A percentile compares a stretch with the other conserved stretches of the same genome.
Evolutionary conservation across 2,113 vertebrate genomes (phyloP).

Genomic region (Anthoscopus minutus): DNA sequence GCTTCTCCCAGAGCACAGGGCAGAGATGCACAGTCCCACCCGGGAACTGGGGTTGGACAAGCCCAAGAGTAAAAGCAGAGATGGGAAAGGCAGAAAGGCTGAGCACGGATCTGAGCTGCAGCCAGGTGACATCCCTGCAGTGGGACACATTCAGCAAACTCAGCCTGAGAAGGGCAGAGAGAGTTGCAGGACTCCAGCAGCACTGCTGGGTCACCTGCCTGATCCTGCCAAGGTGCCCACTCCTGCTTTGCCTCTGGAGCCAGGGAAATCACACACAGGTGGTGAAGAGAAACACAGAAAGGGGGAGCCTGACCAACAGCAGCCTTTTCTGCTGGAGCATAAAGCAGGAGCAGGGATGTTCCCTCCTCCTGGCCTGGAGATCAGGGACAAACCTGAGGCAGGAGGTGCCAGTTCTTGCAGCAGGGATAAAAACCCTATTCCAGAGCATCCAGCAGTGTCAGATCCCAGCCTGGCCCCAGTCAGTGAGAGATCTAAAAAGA

Average conservation of each 20-base stretch:
- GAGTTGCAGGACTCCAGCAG: accelerated
- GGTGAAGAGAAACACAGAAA: background rate
- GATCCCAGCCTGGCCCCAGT: background rate
- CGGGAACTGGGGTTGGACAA: background rate
- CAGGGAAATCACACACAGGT: accelerated
- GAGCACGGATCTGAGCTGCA: background rate
- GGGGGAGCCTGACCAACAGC: background rate
- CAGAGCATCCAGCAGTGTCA: background rate
- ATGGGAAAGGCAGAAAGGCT: background rate
- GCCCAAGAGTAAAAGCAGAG: background rate
- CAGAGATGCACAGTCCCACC: background rate
- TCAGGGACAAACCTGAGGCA: background rate
- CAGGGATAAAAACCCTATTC: background rate
- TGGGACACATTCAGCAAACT: background rate
- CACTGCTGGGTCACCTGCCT: background rate
- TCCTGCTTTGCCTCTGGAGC: background rate
- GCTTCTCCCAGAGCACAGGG: background rate
- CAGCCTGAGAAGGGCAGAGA: background rate
- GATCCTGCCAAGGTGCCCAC: background rate
- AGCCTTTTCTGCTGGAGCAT: background rate
- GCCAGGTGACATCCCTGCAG: background rate
- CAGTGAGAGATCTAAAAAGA: background rate
- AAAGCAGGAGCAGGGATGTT: background rate
- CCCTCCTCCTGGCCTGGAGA: background rate
- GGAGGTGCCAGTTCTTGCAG: background rate